Evolutionary conservation across 1,140 invertebrate species (phyloP).

Genomic region (Diprion similis): DNA sequence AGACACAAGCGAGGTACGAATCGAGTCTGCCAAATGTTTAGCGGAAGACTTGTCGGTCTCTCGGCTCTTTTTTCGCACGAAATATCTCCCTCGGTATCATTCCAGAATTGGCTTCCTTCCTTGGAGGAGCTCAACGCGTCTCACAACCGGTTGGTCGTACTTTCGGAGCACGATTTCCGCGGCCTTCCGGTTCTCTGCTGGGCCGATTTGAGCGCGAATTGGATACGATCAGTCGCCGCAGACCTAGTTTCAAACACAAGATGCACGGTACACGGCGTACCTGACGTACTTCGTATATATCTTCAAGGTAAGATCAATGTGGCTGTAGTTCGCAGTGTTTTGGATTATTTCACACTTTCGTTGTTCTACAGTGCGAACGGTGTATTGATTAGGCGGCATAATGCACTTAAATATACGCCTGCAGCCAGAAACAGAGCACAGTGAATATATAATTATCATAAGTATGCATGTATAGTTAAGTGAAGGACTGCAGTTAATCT

Average conservation of each 20-base stretch:
- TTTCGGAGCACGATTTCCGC: conserved; percentile 79
- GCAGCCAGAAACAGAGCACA: background rate
- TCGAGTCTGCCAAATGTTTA: background rate
- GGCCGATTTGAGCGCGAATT: conserved; percentile 79
- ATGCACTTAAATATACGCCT: conserved; percentile 33
- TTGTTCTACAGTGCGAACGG: background rate
- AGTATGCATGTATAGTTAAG: too few relatives aligned
- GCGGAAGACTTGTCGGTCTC: background rate
- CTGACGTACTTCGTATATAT: conserved; percentile 77
- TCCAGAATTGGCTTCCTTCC: conserved; percentile 76
- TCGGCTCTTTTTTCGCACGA: background rate
- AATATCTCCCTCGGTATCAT: conserved; percentile 6
- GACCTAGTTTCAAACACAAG: conserved; percentile 79
- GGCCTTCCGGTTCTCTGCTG: conserved; percentile 78
- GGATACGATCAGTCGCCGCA: conserved; percentile 72
- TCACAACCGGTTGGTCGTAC: conserved; percentile 72
- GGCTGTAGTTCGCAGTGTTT: too few relatives aligned
- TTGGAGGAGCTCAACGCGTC: conserved; percentile 77
- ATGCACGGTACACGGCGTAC: conserved; percentile 77
- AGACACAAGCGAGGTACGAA: conserved; percentile 77
- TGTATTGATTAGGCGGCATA: conserved; percentile 30
- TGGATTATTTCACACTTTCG: conserved; percentile 10
- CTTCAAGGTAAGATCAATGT: conserved; percentile 70
- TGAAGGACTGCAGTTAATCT: background rate
- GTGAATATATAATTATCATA: background rate